phyloP scores from a whole-genome alignment of 2,888 invertebrate genomes.

The Dicycla oo region DNA sequence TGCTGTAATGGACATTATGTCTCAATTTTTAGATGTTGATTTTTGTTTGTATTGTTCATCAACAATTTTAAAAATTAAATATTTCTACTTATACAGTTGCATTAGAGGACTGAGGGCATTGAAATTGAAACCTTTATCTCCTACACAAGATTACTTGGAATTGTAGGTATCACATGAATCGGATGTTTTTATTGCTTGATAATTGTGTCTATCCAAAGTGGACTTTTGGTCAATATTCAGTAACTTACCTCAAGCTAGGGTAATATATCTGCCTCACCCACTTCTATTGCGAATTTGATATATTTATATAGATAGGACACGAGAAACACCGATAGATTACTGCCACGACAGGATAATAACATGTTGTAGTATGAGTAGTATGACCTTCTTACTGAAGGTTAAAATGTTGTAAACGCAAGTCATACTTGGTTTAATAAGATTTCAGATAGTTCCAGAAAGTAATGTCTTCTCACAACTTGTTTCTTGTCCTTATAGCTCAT shows the following conservation, averaged over 20 bases:
- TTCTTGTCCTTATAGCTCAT: not conserved
- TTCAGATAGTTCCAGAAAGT: slow-evolving; percentile 19
- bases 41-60: not conserved
- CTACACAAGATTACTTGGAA: not conserved
- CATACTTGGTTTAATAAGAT: slow-evolving; percentile 48
- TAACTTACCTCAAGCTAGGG: slow-evolving; percentile 5
- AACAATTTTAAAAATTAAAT: not conserved
- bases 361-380: slow-evolving; percentile 31
- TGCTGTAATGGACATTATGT: not conserved
- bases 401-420: slow-evolving; percentile 37
- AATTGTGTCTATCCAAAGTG: not conserved
- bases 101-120: not conserved
- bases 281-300: slow-evolving; percentile 17
- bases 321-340: slow-evolving; percentile 4
- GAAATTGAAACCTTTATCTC: not conserved
- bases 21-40: not conserved
- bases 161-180: not conserved
- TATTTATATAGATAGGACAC: slow-evolving; percentile 10
- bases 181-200: not conserved
- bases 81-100: not conserved
- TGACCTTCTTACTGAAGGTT: slow-evolving; percentile 58
- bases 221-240: not conserved
- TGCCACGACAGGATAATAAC: slow-evolving; percentile 30
- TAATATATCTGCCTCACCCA: slow-evolving; percentile 8
- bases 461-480: slow-evolving; percentile 7